phyloP scores from a whole-genome alignment of 2,797 vertebrate species.

The Rhinella marina region DNA sequence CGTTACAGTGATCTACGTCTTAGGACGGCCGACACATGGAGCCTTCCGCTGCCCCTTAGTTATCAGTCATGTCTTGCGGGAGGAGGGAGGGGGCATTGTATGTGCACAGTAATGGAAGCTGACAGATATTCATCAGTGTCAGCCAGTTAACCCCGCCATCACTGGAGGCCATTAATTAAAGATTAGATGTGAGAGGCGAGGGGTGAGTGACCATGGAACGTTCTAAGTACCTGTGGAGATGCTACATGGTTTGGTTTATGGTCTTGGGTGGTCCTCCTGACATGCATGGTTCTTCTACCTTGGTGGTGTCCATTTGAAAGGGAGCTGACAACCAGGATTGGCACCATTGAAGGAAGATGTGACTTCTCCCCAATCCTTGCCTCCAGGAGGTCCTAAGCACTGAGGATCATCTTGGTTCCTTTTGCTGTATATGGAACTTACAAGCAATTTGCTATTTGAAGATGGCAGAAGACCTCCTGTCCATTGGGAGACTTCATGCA shows the following conservation, averaged over 20 bases:
- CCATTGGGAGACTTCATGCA: background rate
- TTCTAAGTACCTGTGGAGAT: background rate
- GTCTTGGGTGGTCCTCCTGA: background rate
- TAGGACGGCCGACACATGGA: background rate
- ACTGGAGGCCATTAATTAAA: no score
- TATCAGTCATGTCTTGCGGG: background rate
- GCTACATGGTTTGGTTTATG: background rate
- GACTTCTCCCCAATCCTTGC: no score
- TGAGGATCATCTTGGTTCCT: background rate
- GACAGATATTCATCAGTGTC: background rate
- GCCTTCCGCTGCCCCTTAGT: background rate
- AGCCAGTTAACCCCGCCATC: background rate
- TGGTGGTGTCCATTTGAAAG: background rate
- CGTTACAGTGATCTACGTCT: constrained; percentile 17
- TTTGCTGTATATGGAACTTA: background rate
- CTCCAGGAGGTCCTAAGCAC: background rate
- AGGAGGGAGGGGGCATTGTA: background rate
- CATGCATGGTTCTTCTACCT: background rate
- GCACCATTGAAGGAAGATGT: background rate
- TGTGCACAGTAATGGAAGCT: background rate
- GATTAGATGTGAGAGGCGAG: background rate
- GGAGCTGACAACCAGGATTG: background rate
- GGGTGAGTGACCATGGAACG: background rate
- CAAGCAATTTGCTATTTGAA: no score
- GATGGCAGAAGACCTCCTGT: background rate